Evolutionary conservation across 1,140 invertebrate genomes (phyloP), one percentile per base, ranked within the genome.

Genomic region (Diabrotica undecimpunctata): DNA sequence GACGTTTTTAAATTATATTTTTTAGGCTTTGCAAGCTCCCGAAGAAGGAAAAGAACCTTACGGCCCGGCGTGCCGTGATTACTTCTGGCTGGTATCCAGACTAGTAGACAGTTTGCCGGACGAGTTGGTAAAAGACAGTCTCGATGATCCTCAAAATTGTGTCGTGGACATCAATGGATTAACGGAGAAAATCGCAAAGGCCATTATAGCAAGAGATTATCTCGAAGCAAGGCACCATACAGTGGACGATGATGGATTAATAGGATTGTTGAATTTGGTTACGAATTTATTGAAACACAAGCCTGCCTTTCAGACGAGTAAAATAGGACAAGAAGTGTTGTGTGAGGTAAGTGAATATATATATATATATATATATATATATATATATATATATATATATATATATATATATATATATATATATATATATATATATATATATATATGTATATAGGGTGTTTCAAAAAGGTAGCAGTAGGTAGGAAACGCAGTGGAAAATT

Each of bases 31-130:
- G 25, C 75, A 86, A 50, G 78, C 81, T 0, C 78, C 86, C 0
- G 91, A 95, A 73, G 91, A 93, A 74, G 90, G 91, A 4, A 96
- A 96, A 75, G 94, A 96, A 74, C 92, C 93, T 0, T 96, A 94
- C 77, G 94, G 94, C 2, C 93, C 94, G 6, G 93, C 94, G 6
- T 96, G 94, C 79, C 80, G 94, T 14, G 95, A 97, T 77, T 97
- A 96, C 79, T 96, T 97, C 76, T 96, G 94, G 93, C 80, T 97
- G 0, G 82, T 95, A 2, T 94, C 93, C 71, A 84, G 93, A 12
- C 81, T 97, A 7, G 89, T 97, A 5, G 94, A 97, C 72, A 90
- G 89, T 7, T 76, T 95, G 6, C 90, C 91, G 0, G 87, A 88
- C 65, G 91, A 93, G 69, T 84, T 90, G 65, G 85, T 92, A 38